Percentiles rank a stretch among this genome's conserved stretches.
Evolutionary conservation across 2,113 vertebrate species (phyloP).

Genomic region (Hassar affinis): DNA sequence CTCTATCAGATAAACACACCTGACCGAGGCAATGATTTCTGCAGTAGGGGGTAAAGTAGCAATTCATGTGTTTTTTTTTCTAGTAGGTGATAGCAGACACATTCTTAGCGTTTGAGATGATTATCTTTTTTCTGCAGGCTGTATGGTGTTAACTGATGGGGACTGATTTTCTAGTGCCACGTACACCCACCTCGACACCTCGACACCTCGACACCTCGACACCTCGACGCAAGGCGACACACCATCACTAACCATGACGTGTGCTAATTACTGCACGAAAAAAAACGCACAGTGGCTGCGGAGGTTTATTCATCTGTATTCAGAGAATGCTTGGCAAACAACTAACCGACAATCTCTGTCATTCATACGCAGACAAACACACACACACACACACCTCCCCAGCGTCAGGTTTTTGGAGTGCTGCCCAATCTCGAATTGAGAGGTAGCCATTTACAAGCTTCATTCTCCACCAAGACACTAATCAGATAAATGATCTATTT

Average conservation of each 20-base stretch:
- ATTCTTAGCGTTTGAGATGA: slow-evolving; percentile 37
- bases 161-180: slow-evolving; percentile 19
- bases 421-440: slow-evolving; percentile 76
- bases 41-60: slow-evolving; percentile 12
- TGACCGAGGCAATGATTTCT: slow-evolving; percentile 23
- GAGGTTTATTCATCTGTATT: slow-evolving; percentile 49
- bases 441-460: slow-evolving; percentile 78
- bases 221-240: slow-evolving; percentile 1
- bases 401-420: slow-evolving; percentile 68
- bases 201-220: too few relatives aligned
- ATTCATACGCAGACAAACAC: neutral
- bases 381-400: neutral
- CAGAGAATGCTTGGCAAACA: neutral
- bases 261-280: slow-evolving; percentile 12
- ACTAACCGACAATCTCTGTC: neutral
- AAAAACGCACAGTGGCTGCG: slow-evolving; percentile 6
- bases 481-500: slow-evolving; percentile 94
- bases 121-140: slow-evolving; percentile 40
- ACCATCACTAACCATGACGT: neutral
- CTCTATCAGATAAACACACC: slow-evolving; percentile 37
- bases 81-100: neutral
- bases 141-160: slow-evolving; percentile 23
- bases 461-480: slow-evolving; percentile 80
- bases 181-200: slow-evolving; percentile 16
- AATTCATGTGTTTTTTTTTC: slow-evolving; percentile 10